These are phyloP conservation scores for Folsomia candida DNA, from an alignment of 2,888 invertebrate species.

Conservation along the genomic window DNA sequence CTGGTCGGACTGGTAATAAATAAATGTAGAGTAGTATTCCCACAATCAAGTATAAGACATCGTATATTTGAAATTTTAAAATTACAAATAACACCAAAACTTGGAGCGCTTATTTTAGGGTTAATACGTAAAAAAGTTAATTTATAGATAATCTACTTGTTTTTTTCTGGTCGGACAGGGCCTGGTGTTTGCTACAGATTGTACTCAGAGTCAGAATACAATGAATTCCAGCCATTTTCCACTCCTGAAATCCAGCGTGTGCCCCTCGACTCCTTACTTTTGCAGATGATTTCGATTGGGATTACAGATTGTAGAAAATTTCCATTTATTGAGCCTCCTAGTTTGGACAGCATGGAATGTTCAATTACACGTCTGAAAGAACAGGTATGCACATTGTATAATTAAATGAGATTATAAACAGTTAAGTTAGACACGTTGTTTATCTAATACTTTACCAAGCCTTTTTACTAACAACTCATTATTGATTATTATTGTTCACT, in stretches of 20 bases:
- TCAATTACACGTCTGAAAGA: constrained; percentile 81
- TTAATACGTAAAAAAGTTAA: no score
- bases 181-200: constrained; percentile 92
- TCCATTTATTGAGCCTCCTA: constrained; percentile 93
- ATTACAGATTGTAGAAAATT: constrained; percentile 85
- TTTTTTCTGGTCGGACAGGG: constrained; percentile 68
- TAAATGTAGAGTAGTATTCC: no score
- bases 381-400: no score
- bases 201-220: constrained; percentile 75
- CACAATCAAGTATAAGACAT: no score
- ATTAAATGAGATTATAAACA: background rate
- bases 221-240: constrained; percentile 75
- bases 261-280: constrained; percentile 83
- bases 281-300: constrained; percentile 92
- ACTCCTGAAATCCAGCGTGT: constrained; percentile 92
- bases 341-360: constrained; percentile 77
- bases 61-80: no score
- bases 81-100: no score
- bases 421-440: background rate
- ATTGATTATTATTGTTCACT: background rate
- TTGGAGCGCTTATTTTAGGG: no score
- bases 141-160: no score
- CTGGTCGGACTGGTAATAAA: no score
- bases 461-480: background rate
- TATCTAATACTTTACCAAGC: no score